Evolutionary conservation across 2,888 invertebrate species (phyloP).

Genomic region (Margaritifera margaritifera): DNA sequence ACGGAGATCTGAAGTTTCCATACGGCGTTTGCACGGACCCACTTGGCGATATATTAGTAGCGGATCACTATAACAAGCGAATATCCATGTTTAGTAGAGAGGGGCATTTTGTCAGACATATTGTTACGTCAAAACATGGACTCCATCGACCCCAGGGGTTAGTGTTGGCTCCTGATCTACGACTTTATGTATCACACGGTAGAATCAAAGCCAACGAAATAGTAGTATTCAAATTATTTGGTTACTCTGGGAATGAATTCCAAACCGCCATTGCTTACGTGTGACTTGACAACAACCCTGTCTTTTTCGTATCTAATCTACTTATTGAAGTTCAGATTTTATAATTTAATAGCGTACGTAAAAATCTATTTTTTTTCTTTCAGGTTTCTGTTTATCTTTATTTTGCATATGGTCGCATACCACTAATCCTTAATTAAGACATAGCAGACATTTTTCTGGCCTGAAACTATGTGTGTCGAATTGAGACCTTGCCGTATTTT

Average conservation of each 20-base stretch:
- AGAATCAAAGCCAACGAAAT: slow-evolving; percentile 47
- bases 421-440: too few species aligned
- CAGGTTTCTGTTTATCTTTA: too few species aligned
- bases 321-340: too few species aligned
- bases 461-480: too few species aligned
- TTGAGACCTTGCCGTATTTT: too few species aligned
- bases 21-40: slow-evolving; percentile 74
- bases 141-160: slow-evolving; percentile 49
- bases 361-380: too few species aligned
- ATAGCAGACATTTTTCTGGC: too few species aligned
- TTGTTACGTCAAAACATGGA: slow-evolving; percentile 42
- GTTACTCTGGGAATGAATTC: slow-evolving; percentile 1
- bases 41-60: slow-evolving; percentile 74
- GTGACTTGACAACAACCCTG: neutral
- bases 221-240: slow-evolving; percentile 28
- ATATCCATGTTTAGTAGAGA: slow-evolving; percentile 51
- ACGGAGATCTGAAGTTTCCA: slow-evolving; percentile 74
- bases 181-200: slow-evolving; percentile 44
- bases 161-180: slow-evolving; percentile 33
- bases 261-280: slow-evolving; percentile 10
- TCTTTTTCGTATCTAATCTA: too few species aligned
- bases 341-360: too few species aligned
- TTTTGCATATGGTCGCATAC: too few species aligned
- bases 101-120: slow-evolving; percentile 56
- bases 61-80: slow-evolving; percentile 75